Evolutionary conservation across 2,113 vertebrate species (phyloP).

Genomic region (Macaca nemestrina): DNA sequence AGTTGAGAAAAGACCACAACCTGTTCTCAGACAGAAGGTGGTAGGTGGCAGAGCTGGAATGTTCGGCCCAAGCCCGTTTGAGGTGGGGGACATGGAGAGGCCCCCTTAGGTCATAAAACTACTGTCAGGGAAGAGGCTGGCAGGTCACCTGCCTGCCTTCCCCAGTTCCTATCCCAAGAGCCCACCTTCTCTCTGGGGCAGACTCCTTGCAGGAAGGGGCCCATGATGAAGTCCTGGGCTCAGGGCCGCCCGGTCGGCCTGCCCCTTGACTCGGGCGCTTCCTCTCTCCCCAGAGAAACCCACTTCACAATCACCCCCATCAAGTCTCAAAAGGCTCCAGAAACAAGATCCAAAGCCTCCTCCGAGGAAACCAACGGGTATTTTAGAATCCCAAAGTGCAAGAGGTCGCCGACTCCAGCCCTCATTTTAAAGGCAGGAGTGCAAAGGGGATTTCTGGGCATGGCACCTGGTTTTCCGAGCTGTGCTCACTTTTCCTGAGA

Average conservation of each 20-base stretch:
- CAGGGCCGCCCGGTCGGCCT: rapidly evolving
- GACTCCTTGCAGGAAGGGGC: neutral
- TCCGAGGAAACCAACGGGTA: neutral
- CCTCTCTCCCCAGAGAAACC: neutral
- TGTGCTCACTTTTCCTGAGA: neutral
- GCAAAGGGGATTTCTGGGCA: neutral
- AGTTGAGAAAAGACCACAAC: neutral
- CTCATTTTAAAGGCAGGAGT: neutral
- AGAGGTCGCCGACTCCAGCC: rapidly evolving
- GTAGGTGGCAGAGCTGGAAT: neutral
- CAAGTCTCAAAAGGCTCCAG: neutral
- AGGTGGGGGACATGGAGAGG: neutral
- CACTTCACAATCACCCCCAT: neutral
- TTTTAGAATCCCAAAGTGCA: neutral
- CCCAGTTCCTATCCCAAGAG: neutral
- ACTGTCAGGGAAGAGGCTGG: neutral
- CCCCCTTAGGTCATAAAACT: neutral
- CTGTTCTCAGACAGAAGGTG: neutral
- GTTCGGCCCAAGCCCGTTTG: neutral
- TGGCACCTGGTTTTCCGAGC: no score
- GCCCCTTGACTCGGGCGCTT: rapidly evolving
- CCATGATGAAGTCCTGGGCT: neutral
- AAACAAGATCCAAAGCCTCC: neutral
- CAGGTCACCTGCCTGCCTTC: neutral
- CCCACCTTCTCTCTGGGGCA: neutral